Evolutionary conservation across 2,888 invertebrate genomes (phyloP).

Genomic region (Amorpha juglandis): DNA sequence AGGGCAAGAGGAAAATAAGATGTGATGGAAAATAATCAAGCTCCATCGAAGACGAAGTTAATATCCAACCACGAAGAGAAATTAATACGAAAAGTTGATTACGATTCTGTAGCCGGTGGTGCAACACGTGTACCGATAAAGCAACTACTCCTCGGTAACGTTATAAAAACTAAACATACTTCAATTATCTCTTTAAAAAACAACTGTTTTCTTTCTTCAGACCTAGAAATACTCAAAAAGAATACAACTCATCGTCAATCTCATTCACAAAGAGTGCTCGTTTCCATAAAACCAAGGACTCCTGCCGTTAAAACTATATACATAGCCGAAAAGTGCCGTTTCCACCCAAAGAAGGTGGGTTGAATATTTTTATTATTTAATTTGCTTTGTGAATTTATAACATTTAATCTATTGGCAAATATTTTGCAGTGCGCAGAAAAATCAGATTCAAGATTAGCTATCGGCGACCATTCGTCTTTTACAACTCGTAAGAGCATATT

Average conservation of each 20-base stretch:
- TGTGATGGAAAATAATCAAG: constrained; percentile 81
- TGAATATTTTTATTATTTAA: neutral
- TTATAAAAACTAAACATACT: neutral
- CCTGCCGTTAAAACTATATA: constrained; percentile 70
- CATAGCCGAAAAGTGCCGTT: constrained; percentile 66
- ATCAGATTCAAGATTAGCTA: constrained; percentile 66
- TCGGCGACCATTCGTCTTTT: constrained; percentile 72
- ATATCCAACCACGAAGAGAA: constrained; percentile 72
- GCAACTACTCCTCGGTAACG: constrained; percentile 58
- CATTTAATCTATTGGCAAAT: neutral
- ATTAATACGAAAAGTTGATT: constrained; percentile 63
- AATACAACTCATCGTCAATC: constrained; percentile 47
- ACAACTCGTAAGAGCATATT: constrained; percentile 58
- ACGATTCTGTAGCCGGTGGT: constrained; percentile 54
- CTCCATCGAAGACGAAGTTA: constrained; percentile 71
- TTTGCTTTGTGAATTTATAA: neutral
- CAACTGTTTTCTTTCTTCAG: constrained; percentile 45
- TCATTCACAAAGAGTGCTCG: constrained; percentile 66
- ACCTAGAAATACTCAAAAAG: constrained; percentile 65
- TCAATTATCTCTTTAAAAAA: constrained; percentile 4
- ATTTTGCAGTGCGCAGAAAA: constrained; percentile 63
- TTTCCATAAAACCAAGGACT: constrained; percentile 66
- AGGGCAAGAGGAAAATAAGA: constrained; percentile 73
- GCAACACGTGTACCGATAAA: constrained; percentile 53
- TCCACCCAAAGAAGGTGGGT: constrained; percentile 61